Conservation (phyloP, 1,140 invertebrate species). For the Cephus cinctus region DNA sequence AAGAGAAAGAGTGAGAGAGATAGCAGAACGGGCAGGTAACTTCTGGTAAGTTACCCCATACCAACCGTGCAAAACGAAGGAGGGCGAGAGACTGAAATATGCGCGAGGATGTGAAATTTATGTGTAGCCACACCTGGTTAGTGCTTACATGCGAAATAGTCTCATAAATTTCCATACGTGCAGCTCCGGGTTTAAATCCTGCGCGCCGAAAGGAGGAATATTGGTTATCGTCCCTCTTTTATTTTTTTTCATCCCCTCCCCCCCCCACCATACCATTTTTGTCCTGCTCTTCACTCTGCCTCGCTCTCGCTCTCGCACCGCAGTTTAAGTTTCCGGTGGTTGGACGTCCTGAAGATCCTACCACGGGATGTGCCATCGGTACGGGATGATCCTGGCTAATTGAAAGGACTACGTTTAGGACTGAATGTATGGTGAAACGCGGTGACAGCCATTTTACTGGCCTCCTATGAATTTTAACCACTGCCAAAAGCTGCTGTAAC, state of each 20-base stretch:
- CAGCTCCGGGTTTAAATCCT: conserved; percentile 35
- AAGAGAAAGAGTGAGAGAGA: conserved; percentile 26
- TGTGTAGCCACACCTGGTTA: conserved; percentile 57
- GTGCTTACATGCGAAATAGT: conserved; percentile 54
- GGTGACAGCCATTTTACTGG: too few species aligned
- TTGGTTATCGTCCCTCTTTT: conserved; percentile 35
- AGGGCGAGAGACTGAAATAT: conserved; percentile 48
- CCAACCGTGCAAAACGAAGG: conserved; percentile 33
- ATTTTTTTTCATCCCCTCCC: too few species aligned
- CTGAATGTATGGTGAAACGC: too few species aligned
- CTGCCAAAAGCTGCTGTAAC: conserved; percentile 25
- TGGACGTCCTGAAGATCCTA: too few species aligned
- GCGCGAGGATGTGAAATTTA: conserved; percentile 54
- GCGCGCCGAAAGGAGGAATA: conserved; percentile 40
- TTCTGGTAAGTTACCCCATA: conserved; percentile 43
- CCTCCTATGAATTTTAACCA: too few species aligned
- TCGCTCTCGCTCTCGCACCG: too few species aligned
- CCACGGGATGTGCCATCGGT: too few species aligned
- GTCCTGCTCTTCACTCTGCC: too few species aligned
- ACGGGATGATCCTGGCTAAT: too few species aligned
- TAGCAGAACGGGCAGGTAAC: conserved; percentile 41
- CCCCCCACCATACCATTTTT: too few species aligned
- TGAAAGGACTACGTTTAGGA: too few species aligned
- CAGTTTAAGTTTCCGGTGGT: too few species aligned
- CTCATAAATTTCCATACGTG: conserved; percentile 54